Evolutionary conservation across 2,888 invertebrate species (phyloP), one percentile per base, ranked within the genome.

Genomic region (Oegoconia quadripuncta): DNA sequence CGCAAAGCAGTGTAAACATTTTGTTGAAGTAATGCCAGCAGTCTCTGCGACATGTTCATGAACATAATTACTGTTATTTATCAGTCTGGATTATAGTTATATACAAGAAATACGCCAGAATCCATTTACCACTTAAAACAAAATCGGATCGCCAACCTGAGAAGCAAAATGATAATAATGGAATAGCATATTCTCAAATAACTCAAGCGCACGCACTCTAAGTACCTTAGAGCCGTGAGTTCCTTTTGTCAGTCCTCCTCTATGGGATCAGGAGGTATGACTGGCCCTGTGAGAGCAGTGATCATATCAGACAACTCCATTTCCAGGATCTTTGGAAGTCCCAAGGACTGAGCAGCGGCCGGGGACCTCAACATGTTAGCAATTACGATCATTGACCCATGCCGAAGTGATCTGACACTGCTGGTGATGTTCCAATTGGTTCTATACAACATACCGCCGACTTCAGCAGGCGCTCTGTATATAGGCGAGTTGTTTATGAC

Each of bases 401-500:
- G 67, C 27, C 82, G 70, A 5, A 91, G 68, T n/a, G 80, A 74
- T 16, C 90, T 79, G 2, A 91, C 54, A 1, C 88, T 78, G 0
- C 90, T 56, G 1, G 89, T 89, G 12, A 91, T 89, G 12, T 79
- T 80, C 66, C 90, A 89, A 31, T 86, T 73, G 0, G 74, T 75
- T 40, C 84, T 60, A 39, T 70, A 72, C 49, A 51, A 50, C 64
- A 71, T 73, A 0, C 68, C 72, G 0, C 71, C 80, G 0, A 78
- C 48, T n/a, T 60, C 59, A 0, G 42, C 42, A 0, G 81, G 80
- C 0, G 84, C 89, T 52, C 88, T 64, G 66, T 89, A 89, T 33
- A 89, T 67, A 36, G 71, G 48, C 49, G 82, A 69, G 56, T 90
- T 78, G 44, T 89, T 89, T 0, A 93, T 89, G 6, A 89, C 88